Conservation (phyloP, 2,888 invertebrate genomes). For the Phortica magna region DNA sequence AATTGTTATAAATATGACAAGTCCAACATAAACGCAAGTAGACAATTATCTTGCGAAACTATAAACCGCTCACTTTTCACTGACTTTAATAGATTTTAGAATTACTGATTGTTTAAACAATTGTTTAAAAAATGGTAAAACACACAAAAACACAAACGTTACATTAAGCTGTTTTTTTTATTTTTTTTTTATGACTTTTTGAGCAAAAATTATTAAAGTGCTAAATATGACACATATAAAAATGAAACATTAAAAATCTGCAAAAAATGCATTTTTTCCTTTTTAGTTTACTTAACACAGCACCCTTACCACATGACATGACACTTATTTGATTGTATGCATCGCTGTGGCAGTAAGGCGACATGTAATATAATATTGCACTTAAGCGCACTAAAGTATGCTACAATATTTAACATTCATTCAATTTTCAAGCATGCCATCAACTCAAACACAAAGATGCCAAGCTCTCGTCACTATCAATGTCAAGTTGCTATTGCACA, state of each 20-base stretch:
- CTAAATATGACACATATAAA: no score
- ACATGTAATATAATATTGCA: conserved; percentile 7
- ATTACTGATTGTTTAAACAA: no score
- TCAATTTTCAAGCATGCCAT: not conserved
- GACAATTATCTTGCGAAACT: not conserved
- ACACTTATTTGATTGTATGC: not conserved
- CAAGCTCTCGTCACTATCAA: not conserved
- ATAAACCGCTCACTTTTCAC: not conserved
- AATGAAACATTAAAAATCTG: no score
- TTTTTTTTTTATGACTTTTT: no score
- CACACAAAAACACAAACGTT: no score
- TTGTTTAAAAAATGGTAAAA: no score
- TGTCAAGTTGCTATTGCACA: not conserved
- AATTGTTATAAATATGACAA: conserved; percentile 68
- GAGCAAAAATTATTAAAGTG: no score
- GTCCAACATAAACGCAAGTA: conserved; percentile 52
- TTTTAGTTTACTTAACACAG: no score
- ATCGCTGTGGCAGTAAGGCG: not conserved
- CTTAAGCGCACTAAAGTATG: conserved; percentile 19
- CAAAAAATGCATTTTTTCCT: no score
- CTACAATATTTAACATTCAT: not conserved
- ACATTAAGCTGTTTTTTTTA: no score
- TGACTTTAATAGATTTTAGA: no score
- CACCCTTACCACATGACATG: not conserved
- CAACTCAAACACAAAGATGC: not conserved